Base-by-base conservation (phyloP, 2,888 invertebrate genomes). In the Melanotus villosus region DNA sequence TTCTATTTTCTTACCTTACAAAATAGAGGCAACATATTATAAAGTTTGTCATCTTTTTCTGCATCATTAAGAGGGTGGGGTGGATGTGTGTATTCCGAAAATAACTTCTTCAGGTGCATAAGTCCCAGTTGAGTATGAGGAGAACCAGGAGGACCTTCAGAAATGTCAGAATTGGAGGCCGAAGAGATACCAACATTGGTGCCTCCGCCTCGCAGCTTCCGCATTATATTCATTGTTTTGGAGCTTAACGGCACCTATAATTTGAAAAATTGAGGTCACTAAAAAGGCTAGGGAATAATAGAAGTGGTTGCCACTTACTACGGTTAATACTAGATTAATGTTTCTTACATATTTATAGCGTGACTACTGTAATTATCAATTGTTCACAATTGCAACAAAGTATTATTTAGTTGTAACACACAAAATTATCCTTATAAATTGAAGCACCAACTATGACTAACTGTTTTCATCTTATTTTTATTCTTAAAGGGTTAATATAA, bases 21-120 rank as follows among this genome's bases (percentile, higher is more conserved):
- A 87, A 99, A 99, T 36, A 99, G 88, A 63, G 99, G 99, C 82
- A 99, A 88, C 96, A 99, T 97, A 84, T 96, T 97, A 86, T 98
- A 98, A 10, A 99, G 88, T 85, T 97, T 96, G 81, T 94, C 94
- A 86, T 98, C 97, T 80, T 93, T 90, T 83, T 96, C 96, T 63
- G 89, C 87, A 73, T 95, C 95, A 41, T 90, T 89, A 10, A 95
- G 87, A 1, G 93, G 90, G 77, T 95, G 92, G 34, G 93, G 88
- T 36, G 97, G 95, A 85, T 98, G 96, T 32, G 94, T 93, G 82
- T 96, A 97, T 84, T 98, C 98, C 58, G 94, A 92, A 85, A 98
- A 99, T 36, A 99, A 89, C 85, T 99, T 99, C 82, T 98, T 94
- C 56, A 99, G 89, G 83, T 99, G 98, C 92, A 96, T 96, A 65